Evolutionary conservation across 2,888 invertebrate species (phyloP).

Genomic region (Diploptera punctata): DNA sequence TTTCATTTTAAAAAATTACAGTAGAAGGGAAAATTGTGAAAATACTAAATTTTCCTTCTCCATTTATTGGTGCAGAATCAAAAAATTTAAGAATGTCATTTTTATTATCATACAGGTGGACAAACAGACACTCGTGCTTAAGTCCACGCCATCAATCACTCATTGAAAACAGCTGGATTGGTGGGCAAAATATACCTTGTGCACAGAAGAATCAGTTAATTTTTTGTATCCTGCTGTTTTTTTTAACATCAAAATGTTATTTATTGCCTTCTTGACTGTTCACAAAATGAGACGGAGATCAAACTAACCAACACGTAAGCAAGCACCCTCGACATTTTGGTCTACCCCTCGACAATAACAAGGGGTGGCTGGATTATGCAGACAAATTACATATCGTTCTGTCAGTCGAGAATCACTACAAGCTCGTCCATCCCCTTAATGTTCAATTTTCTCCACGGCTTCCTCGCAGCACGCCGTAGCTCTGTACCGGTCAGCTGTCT

Average conservation of each 20-base stretch:
- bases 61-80: conserved; percentile 18
- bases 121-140: conserved; percentile 34
- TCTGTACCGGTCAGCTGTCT: conserved; percentile 81
- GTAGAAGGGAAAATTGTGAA: conserved; percentile 25
- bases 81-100: conserved; percentile 27
- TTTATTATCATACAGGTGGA: conserved; percentile 29
- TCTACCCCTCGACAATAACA: not conserved
- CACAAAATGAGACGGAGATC: conserved; percentile 16
- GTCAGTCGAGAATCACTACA: conserved; percentile 58
- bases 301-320: conserved; percentile 16
- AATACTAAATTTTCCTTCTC: conserved; percentile 31
- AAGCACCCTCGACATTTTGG: conserved; percentile 19
- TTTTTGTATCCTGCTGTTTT: conserved; percentile 15
- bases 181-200: conserved; percentile 39
- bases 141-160: conserved; percentile 19
- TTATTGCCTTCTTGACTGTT: conserved; percentile 40
- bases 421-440: conserved; percentile 54
- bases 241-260: conserved; percentile 37
- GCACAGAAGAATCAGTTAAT: conserved; percentile 36
- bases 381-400: conserved; percentile 34
- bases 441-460: conserved; percentile 76
- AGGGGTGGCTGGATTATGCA: not conserved
- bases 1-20: conserved; percentile 33
- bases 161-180: conserved; percentile 30
- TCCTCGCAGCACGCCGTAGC: conserved; percentile 82